Base-by-base conservation (phyloP, 2,888 invertebrate genomes). In the Lycaena phlaeas region DNA sequence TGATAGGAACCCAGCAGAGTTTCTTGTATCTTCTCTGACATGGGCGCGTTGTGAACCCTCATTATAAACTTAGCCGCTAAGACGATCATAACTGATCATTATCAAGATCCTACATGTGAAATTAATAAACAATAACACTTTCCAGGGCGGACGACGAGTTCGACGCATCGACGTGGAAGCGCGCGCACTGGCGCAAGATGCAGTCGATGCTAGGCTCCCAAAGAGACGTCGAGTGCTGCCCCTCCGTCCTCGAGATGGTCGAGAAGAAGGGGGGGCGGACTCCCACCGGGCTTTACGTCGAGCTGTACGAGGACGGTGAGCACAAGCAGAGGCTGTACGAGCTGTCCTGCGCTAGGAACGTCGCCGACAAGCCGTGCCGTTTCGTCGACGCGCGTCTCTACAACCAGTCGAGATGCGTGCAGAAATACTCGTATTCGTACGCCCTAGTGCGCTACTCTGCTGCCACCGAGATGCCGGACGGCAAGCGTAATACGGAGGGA, bases 361-460 rank as follows among this genome's bases (percentile, higher is more conserved):
- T 93, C 36, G 88, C 88, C 50, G 88, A 90, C 61, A 87, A 87
- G 56, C 92, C 92, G 2, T 95, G 95, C 64, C 84, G 81, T 1
- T 92, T 92, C 75, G 86, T 94, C 58, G 91, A 92, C 70, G 86
- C 87, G n/a, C 85, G 88, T 45, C 81, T 91, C 38, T 87, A 87
- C 68, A 87, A 87, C 57, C 88, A 88, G 48, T 92, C 93, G n/a
- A 84, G 87, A 57, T 95, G 95, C 76, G 90, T 92, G 34, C 95
- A 95, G 68, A 90, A 91, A 68, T 93, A 91, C 70, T 91, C 93
- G 34, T 94, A 91, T 66, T 90, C 92, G 2, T 95, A 95, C 76
- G 95, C 95, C 41, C 84, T 95, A 52, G 91, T 94, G 42, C 87
- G 91, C 54, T 89, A 90, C 61, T 85, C 68, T 42, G 61, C 77